Conservation (phyloP, 2,113 vertebrate species). For the Clupea harengus region DNA sequence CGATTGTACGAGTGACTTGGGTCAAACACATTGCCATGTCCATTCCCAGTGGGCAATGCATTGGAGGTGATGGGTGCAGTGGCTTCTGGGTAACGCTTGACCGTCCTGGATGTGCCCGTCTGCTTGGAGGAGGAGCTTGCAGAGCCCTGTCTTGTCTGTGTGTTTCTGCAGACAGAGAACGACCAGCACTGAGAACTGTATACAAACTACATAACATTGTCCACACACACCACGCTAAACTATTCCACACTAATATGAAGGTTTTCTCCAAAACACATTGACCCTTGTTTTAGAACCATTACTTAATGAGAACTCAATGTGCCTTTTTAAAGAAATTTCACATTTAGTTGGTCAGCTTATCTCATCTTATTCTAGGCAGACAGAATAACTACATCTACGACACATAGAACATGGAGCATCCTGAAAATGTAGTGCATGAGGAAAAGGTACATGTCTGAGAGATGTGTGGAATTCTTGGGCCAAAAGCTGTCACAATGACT, state of each 20-base stretch:
- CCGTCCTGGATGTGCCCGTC: constrained; percentile 77
- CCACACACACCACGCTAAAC: not conserved
- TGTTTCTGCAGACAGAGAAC: constrained; percentile 70
- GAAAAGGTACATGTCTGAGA: not conserved
- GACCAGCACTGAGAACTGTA: constrained; percentile 13
- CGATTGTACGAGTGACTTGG: constrained; percentile 39
- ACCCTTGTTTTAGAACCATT: not conserved
- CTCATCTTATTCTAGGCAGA: not conserved
- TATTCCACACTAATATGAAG: too few species aligned
- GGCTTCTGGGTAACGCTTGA: constrained; percentile 81
- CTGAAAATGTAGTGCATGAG: not conserved
- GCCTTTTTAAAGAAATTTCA: too few species aligned
- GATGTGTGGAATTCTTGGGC: not conserved
- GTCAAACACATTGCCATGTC: constrained; percentile 46
- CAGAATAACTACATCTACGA: too few species aligned
- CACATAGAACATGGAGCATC: not conserved
- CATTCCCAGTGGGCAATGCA: constrained; percentile 70
- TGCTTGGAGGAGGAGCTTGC: constrained; percentile 71
- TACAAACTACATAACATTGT: too few species aligned
- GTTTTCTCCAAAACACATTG: not conserved
- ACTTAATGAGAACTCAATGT: not conserved
- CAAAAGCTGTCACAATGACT: not conserved
- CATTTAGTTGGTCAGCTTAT: not conserved
- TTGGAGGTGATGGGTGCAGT: constrained; percentile 84
- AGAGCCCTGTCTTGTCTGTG: constrained; percentile 75